phyloP scores from a whole-genome alignment of 2,888 invertebrate genomes.

The Aromia moschata region DNA sequence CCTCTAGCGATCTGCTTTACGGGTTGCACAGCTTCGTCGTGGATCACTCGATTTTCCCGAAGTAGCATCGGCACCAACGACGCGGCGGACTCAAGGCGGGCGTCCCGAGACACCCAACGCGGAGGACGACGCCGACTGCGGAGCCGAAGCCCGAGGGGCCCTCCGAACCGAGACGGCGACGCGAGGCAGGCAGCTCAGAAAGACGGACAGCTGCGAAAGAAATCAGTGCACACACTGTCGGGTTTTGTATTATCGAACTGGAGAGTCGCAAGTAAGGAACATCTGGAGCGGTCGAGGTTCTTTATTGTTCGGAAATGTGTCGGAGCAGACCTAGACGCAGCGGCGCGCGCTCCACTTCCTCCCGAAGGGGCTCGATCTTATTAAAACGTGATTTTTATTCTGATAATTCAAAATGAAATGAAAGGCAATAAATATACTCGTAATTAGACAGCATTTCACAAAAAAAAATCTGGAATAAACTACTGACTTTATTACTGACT shows the following conservation, averaged over 20 bases:
- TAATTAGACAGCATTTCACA: no score
- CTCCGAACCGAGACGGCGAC: slow-evolving; percentile 3
- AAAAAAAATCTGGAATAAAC: no score
- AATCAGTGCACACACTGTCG: slow-evolving; percentile 44
- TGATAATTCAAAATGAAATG: no score
- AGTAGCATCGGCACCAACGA: slow-evolving; percentile 1
- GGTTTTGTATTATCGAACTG: slow-evolving; percentile 31
- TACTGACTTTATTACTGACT: no score
- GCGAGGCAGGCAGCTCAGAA: slow-evolving; percentile 13
- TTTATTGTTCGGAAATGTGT: slow-evolving; percentile 42
- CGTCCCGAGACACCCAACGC: neutral
- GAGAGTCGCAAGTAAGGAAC: slow-evolving; percentile 38
- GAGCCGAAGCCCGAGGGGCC: no score
- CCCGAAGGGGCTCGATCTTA: no score
- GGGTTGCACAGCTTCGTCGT: neutral
- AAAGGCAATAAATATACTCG: no score
- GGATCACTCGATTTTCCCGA: neutral
- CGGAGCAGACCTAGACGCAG: slow-evolving; percentile 33
- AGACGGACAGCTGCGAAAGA: slow-evolving; percentile 39
- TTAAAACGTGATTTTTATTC: no score
- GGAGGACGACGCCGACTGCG: no score
- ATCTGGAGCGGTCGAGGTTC: slow-evolving; percentile 42
- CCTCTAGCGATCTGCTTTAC: neutral
- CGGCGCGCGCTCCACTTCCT: no score
- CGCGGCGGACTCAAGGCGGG: slow-evolving; percentile 10